Evolutionary conservation across 2,113 vertebrate genomes (phyloP).

Genomic region (Puntigrus tetrazona): DNA sequence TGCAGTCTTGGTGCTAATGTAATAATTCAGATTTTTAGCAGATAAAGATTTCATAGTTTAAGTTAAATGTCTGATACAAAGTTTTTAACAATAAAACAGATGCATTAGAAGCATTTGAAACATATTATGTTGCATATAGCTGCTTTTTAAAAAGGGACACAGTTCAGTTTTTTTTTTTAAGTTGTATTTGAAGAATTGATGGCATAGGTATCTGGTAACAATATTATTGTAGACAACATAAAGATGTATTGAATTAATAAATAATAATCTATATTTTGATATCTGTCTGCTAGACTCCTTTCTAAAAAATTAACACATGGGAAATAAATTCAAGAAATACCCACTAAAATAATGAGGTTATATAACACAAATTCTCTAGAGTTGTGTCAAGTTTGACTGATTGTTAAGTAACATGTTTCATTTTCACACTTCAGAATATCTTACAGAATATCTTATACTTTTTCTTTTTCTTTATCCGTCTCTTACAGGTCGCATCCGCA

Average conservation of each 20-base stretch:
- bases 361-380: neutral
- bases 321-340: neutral
- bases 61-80: neutral
- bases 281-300: neutral
- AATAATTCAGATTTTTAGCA: neutral
- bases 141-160: neutral
- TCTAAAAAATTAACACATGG: neutral
- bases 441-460: too few species aligned
- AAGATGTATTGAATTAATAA: too few species aligned
- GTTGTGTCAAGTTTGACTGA: neutral
- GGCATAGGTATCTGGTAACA: neutral
- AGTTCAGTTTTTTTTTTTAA: too few species aligned
- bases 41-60: neutral
- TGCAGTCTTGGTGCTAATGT: neutral
- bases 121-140: neutral
- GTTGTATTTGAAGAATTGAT: neutral
- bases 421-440: neutral
- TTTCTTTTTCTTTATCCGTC: constrained; percentile 13
- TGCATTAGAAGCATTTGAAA: neutral
- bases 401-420: neutral
- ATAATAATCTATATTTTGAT: neutral
- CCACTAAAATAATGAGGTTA: neutral
- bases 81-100: neutral
- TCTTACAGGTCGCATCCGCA: neutral
- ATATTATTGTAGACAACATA: too few species aligned